These are phyloP conservation scores for Chrysina gloriosa DNA, from an alignment of 2,888 invertebrate species.

Conservation along the genomic window DNA sequence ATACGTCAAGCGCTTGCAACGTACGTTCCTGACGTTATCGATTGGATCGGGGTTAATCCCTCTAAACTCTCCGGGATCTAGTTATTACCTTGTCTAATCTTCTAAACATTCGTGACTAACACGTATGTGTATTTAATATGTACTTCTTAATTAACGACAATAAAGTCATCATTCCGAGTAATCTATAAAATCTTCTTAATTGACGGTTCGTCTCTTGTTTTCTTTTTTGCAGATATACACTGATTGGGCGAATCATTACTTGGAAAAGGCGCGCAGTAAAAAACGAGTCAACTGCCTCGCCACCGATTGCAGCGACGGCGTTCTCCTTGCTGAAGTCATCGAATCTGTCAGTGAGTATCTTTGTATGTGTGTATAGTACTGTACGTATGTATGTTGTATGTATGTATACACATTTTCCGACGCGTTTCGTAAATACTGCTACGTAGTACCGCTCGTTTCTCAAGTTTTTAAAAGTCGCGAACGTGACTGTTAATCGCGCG, in stretches of 20 bases:
- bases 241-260: constrained; percentile 97
- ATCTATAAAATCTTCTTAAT: too few species aligned
- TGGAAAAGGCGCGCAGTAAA: constrained; percentile 91
- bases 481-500: constrained; percentile 8
- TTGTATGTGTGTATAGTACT: not conserved
- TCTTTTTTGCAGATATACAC: constrained; percentile 96
- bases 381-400: not conserved
- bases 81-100: not conserved
- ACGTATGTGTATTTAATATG: not conserved
- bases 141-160: not conserved
- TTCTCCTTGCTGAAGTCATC: constrained; percentile 91
- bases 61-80: too few species aligned
- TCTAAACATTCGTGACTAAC: not conserved
- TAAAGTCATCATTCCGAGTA: not conserved
- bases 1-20: too few species aligned
- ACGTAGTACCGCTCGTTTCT: not conserved
- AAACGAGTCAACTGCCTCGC: constrained; percentile 85
- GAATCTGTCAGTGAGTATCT: constrained; percentile 89
- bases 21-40: too few species aligned
- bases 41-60: too few species aligned
- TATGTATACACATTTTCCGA: not conserved
- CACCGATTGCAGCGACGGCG: constrained; percentile 91
- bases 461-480: constrained; percentile 2
- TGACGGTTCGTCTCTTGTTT: too few species aligned
- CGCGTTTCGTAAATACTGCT: not conserved